Evolutionary conservation across 2,888 invertebrate species (phyloP), one percentile per base, ranked within the genome.

Genomic region (Osedax frankpressi): DNA sequence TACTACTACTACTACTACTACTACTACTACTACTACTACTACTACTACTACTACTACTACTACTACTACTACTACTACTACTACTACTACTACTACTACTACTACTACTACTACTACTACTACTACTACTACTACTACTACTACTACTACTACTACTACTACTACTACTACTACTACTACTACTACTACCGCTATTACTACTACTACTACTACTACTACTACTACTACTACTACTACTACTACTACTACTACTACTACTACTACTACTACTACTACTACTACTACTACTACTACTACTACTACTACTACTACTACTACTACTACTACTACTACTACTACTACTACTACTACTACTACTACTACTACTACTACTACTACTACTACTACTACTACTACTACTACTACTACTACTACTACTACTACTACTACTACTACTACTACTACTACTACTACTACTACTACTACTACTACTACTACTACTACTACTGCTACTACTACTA

Each of bases 241-340:
- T 44, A 44, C 44, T 44, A 44, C 44, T 44, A 44, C 44, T 44
- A 44, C 44, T 44, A 73, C 75, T 75, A 76, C 75, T 75, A 72
- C 73, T 72, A n/a, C 73, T 72, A 72, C 71, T 65, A 75, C 74
- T 75, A 74, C 74, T 75, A 75, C 74, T 74, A 75, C 74, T 70
- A 75, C 74, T 74, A 75, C 74, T 75, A 75, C 74, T 68, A 75
- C 74, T 75, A 75, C 74, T 75, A 63, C 74, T 75, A 74, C 74
- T 75, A 75, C 74, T 68, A 75, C 74, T 75, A 73, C 75, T 75
- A 59, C 75, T 75, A 73, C 75, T 76, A 59, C 75, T 73, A 76
- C 75, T 74, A 75, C 74, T 75, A 76, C 75, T 75, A 76, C 71
- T 73, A 63, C 75, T 75, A 76, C 75, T 72, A 73, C 71, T 70